A percentile compares a stretch with the other conserved stretches of the same genome.
These are phyloP conservation scores for Gymnoscopelus microlampas DNA, from an alignment of 2,797 vertebrate species.

Conservation along the genomic window DNA sequence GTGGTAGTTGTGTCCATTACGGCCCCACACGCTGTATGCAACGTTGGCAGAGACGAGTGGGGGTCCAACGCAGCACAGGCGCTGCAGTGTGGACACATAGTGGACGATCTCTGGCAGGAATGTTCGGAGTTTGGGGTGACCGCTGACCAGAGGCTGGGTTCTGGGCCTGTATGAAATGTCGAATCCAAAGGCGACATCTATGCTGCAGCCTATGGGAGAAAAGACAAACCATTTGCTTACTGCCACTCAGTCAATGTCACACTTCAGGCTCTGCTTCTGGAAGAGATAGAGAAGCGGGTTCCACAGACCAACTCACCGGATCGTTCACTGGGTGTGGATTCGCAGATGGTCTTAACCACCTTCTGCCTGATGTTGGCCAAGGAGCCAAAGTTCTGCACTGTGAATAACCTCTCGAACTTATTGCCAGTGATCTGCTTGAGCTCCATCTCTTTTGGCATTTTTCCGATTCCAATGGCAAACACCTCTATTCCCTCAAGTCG, in stretches of 20 bases:
- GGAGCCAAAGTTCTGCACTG: conserved; percentile 62
- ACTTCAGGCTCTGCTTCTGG: no score
- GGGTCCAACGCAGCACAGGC: conserved; percentile 77
- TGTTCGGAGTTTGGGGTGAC: conserved; percentile 73
- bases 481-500: conserved; percentile 69
- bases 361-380: conserved; percentile 69
- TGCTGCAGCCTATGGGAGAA: conserved; percentile 74
- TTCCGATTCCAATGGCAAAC: conserved; percentile 82
- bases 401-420: conserved; percentile 65
- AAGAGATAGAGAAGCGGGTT: neutral
- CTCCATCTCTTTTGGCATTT: conserved; percentile 59
- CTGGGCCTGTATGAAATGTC: conserved; percentile 75
- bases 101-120: conserved; percentile 80
- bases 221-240: no score
- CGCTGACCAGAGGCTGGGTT: conserved; percentile 48
- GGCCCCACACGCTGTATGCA: conserved; percentile 71
- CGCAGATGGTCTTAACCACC: conserved; percentile 73
- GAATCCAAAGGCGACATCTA: conserved; percentile 86
- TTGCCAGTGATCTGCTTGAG: conserved; percentile 80
- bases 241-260: no score
- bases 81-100: conserved; percentile 68
- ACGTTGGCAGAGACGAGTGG: conserved; percentile 62
- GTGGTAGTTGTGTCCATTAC: conserved; percentile 38
- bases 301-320: conserved; percentile 36
- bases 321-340: fast-evolving